Conservation (phyloP, 2,797 vertebrate genomes). For the Schizothorax lantsangensis region DNA sequence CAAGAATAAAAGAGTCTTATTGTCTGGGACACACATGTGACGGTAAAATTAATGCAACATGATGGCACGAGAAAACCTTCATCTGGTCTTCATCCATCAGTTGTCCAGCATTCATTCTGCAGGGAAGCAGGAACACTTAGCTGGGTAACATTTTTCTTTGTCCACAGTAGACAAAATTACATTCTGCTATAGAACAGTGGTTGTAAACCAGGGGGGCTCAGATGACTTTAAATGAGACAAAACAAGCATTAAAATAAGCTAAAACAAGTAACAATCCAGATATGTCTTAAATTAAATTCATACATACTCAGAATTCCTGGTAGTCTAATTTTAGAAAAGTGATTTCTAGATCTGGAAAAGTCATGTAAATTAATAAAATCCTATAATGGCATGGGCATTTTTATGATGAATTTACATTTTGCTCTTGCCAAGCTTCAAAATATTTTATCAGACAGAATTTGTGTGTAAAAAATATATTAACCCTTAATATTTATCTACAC, state of each 20-base stretch:
- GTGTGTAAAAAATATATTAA: background rate
- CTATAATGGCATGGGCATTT: background rate
- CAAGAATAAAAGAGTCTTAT: background rate
- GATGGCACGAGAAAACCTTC: slow-evolving; percentile 6
- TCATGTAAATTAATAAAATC: background rate
- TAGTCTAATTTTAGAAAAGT: background rate
- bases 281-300: background rate
- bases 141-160: background rate
- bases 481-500: background rate
- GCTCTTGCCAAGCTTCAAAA: background rate
- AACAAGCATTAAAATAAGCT: slow-evolving; percentile 7
- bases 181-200: background rate
- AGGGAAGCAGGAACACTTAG: background rate
- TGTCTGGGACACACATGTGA: slow-evolving; percentile 21
- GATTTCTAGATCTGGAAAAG: background rate
- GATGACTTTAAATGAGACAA: background rate
- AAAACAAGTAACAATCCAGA: background rate
- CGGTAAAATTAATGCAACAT: slow-evolving; percentile 18
- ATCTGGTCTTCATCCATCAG: slow-evolving; percentile 19
- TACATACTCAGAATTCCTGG: background rate
- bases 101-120: background rate
- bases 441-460: background rate
- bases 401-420: background rate
- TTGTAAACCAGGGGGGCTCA: background rate
- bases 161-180: background rate